Evolutionary conservation across 2,113 vertebrate genomes (phyloP).

Genomic region (Taurulus bubalis): DNA sequence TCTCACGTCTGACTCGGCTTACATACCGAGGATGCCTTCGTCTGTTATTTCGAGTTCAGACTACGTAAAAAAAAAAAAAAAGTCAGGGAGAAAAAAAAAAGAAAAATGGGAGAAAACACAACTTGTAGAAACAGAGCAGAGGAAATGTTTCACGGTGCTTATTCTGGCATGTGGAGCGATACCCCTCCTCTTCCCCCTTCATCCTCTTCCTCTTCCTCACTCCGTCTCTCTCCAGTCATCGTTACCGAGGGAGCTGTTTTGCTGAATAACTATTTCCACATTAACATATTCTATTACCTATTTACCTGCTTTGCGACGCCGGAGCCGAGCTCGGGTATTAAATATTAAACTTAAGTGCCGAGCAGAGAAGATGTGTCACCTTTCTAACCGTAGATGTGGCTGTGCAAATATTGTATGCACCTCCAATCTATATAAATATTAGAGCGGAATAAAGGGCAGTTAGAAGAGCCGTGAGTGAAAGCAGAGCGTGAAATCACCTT

Average conservation of each 20-base stretch:
- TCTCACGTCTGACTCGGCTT: conserved; percentile 11
- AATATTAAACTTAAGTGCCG: conserved; percentile 76
- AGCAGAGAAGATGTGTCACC: conserved; percentile 53
- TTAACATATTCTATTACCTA: conserved; percentile 76
- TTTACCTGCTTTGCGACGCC: conserved; percentile 67
- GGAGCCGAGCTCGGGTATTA: conserved; percentile 59
- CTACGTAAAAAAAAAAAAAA: neutral
- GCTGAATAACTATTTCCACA: conserved; percentile 71
- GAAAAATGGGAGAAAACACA: neutral
- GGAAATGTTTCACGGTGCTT: conserved; percentile 1
- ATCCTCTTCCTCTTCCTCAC: neutral
- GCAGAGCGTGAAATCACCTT: conserved; percentile 43
- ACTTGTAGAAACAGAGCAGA: conserved; percentile 13
- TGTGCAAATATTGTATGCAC: conserved; percentile 28
- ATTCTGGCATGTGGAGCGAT: neutral
- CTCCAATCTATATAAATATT: conserved; percentile 52
- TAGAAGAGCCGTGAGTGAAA: conserved; percentile 38
- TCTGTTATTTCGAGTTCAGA: neutral
- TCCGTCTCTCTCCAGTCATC: conserved; percentile 28
- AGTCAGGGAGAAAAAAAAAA: too few species aligned
- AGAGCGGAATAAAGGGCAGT: conserved; percentile 42
- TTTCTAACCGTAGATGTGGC: conserved; percentile 33
- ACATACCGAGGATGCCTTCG: conserved; percentile 8
- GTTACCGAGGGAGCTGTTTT: conserved; percentile 65
- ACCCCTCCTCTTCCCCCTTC: neutral